Evolutionary conservation across 2,888 invertebrate species (phyloP), one percentile per base, ranked within the genome.

Genomic region (Synanthedon tipuliformis): DNA sequence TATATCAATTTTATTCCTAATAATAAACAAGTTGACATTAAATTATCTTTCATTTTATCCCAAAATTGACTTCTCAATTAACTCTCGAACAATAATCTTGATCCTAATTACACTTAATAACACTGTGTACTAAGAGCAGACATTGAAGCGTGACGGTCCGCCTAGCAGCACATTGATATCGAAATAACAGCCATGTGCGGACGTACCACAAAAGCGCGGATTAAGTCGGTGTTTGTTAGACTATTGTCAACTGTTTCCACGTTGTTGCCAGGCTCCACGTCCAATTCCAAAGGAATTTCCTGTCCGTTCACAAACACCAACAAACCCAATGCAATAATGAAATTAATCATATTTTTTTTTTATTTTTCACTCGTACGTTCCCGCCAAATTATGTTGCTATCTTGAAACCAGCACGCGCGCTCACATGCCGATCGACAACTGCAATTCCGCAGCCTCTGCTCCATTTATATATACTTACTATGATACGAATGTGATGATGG

Each of bases 351-450:
- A 18, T 18, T 50, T 8, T 50, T 27, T 49, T 49, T 13, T 50
- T 16, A 50, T 27, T 27, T 49, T 49, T 13, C 40, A 40, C 52
- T 55, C 52, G 48, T 13, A 55, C 55, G 59, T 71, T 63, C 63
- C 62, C 64, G 64, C 61, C 61, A 56, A 56, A 57, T 59, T 65
- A 65, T 10, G 54, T 52, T 52, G 50, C 55, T 41, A 49, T 23
- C 40, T 52, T 52, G 15, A 48, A 50, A 48, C 41, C 51, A 52
- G 68, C 68, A 66, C 71, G 69, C 84, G 76, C 81, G 81, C 61
- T 71, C 78, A 76, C 81, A 78, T 65, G 68, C 70, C 64, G 75
- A 69, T 81, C 16, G 78, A 80, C 81, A 77, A 86, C 86, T 86
- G 84, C 78, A 73, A 66, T 60, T 64, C 69, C 69, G 59, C 68